Conservation (phyloP, 1,140 invertebrate species). For the Pristionchus pacificus region DNA sequence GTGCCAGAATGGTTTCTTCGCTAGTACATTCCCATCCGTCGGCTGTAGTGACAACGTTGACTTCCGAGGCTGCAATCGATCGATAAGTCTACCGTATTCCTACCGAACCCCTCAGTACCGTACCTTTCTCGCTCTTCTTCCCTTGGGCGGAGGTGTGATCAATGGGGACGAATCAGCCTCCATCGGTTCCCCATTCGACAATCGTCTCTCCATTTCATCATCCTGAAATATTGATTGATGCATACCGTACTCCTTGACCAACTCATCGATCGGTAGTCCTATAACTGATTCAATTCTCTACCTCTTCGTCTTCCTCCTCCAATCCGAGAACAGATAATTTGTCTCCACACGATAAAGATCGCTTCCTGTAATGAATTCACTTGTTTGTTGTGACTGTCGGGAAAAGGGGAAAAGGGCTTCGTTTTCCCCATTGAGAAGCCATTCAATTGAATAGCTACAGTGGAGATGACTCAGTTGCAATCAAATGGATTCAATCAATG, state of each 20-base stretch:
- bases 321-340: not conserved
- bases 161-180: not conserved
- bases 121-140: not conserved
- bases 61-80: not conserved
- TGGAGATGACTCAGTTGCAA: conserved; percentile 1
- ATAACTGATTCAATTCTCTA: too few relatives aligned
- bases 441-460: too few relatives aligned
- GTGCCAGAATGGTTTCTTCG: not conserved
- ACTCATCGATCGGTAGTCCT: too few relatives aligned
- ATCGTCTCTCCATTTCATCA: not conserved
- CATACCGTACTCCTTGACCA: not conserved
- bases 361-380: conserved; percentile 23
- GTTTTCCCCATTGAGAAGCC: too few relatives aligned
- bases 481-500: not conserved
- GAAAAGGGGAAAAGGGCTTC: not conserved
- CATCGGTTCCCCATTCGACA: not conserved
- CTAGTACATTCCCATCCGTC: not conserved
- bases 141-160: not conserved
- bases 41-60: not conserved
- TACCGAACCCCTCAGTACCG: too few relatives aligned
- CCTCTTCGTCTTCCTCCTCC: not conserved
- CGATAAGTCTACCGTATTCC: too few relatives aligned
- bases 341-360: conserved; percentile 28
- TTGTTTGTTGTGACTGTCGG: conserved; percentile 12
- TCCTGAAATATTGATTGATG: not conserved